Conservation (phyloP, 2,797 vertebrate species). For the Macrochelys suwanniensis region DNA sequence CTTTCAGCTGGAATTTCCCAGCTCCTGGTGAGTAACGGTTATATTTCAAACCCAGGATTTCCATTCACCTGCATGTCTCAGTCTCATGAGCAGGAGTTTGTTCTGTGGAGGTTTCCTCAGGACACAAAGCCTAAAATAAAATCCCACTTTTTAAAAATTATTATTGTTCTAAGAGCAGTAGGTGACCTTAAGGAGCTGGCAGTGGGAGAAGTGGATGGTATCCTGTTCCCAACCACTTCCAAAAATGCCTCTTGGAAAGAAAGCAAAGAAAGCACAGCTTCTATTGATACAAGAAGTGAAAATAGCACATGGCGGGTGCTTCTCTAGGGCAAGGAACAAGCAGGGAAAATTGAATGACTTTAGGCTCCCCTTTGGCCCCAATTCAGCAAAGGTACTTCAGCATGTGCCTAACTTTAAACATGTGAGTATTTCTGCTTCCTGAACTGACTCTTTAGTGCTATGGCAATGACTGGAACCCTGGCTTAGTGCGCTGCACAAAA, state of each 20-base stretch:
- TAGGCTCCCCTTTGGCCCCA: neutral
- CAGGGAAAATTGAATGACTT: neutral
- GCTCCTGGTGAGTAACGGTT: constrained; percentile 55
- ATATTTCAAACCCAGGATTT: constrained; percentile 64
- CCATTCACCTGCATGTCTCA: constrained; percentile 24
- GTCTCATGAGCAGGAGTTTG: constrained; percentile 60
- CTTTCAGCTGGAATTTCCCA: constrained; percentile 76
- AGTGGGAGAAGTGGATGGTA: constrained; percentile 42
- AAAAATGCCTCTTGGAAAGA: constrained; percentile 31
- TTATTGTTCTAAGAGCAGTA: constrained; percentile 57
- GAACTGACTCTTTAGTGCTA: neutral
- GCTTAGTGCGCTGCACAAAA: neutral
- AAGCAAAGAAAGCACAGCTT: neutral
- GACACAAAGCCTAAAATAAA: constrained; percentile 73
- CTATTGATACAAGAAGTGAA: neutral
- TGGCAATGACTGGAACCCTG: neutral
- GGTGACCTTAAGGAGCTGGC: constrained; percentile 62
- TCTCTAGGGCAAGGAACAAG: neutral
- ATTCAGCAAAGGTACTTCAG: neutral
- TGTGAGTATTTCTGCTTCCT: neutral
- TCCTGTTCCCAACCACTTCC: constrained; percentile 20
- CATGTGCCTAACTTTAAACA: neutral
- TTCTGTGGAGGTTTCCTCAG: constrained; percentile 65
- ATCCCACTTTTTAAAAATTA: constrained; percentile 47
- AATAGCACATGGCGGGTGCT: neutral